Conservation (phyloP, 2,797 vertebrate genomes). For the Nasua narica region DNA sequence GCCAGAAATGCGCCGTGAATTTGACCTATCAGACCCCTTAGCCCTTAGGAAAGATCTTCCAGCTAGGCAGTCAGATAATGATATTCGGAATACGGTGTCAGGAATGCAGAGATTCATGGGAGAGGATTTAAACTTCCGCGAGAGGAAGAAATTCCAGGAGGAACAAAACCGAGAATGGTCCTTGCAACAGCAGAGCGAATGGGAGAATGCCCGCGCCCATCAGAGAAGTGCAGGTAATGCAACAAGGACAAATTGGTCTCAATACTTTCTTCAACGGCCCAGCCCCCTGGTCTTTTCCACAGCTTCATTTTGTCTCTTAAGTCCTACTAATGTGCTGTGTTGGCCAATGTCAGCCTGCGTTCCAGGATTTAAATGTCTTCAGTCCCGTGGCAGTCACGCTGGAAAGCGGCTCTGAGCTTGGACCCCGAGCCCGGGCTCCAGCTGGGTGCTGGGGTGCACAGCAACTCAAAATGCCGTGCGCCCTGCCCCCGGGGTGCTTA, state of each 20-base stretch:
- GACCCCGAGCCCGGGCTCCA: fast-evolving
- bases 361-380: fast-evolving
- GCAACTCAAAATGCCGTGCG: fast-evolving
- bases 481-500: background rate
- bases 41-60: constrained; percentile 80
- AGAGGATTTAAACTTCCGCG: constrained; percentile 85
- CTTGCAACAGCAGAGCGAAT: constrained; percentile 88
- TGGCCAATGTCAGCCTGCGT: background rate
- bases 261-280: background rate
- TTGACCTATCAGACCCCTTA: constrained; percentile 87
- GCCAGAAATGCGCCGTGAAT: constrained; percentile 84
- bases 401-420: background rate
- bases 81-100: constrained; percentile 80
- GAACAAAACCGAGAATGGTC: constrained; percentile 91
- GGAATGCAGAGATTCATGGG: constrained; percentile 89
- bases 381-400: fast-evolving
- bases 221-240: constrained; percentile 84
- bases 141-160: constrained; percentile 86
- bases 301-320: background rate
- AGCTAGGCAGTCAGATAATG: constrained; percentile 76
- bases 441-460: background rate
- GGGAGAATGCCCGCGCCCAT: constrained; percentile 74
- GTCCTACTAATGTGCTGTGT: background rate
- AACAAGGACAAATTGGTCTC: fast-evolving
- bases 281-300: background rate